Conservation (phyloP, 2,113 vertebrate species). For the Holacanthus passer region DNA sequence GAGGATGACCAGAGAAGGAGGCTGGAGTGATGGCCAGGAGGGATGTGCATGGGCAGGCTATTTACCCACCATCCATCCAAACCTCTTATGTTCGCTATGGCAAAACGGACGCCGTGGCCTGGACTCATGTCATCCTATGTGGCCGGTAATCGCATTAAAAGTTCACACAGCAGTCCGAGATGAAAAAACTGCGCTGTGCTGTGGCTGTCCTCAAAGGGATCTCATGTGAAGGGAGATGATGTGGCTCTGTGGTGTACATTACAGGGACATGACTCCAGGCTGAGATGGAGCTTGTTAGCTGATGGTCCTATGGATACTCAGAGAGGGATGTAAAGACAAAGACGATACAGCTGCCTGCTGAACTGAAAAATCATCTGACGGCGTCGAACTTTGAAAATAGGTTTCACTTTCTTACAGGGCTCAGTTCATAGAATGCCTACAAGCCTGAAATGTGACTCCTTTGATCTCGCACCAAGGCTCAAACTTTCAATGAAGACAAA, state of each 20-base stretch:
- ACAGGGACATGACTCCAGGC: constrained; percentile 46
- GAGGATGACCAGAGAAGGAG: constrained; percentile 56
- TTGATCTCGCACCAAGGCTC: not conserved
- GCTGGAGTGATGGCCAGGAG: constrained; percentile 55
- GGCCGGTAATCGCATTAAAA: constrained; percentile 74
- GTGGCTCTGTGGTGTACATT: constrained; percentile 42
- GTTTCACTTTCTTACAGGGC: not conserved
- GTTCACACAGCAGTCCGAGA: constrained; percentile 65
- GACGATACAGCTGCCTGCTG: constrained; percentile 20
- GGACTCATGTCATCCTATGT: constrained; percentile 56
- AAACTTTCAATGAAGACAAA: not conserved
- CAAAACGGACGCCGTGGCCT: constrained; percentile 56
- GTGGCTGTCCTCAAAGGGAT: constrained; percentile 48
- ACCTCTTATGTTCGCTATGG: constrained; percentile 72
- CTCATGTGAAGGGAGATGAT: constrained; percentile 19
- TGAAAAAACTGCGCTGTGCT: constrained; percentile 41
- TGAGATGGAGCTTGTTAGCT: constrained; percentile 52
- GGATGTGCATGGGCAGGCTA: constrained; percentile 42
- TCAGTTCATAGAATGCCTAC: not conserved
- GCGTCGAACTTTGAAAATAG: constrained; percentile 12
- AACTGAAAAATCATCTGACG: constrained; percentile 2
- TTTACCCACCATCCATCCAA: constrained; percentile 66
- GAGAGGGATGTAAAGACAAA: constrained; percentile 18
- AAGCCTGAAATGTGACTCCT: not conserved
- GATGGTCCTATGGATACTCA: constrained; percentile 33